A percentile compares a stretch with the other conserved stretches of the same genome.
Evolutionary conservation across 2,888 invertebrate species (phyloP).

Genomic region (Julus scanicus): DNA sequence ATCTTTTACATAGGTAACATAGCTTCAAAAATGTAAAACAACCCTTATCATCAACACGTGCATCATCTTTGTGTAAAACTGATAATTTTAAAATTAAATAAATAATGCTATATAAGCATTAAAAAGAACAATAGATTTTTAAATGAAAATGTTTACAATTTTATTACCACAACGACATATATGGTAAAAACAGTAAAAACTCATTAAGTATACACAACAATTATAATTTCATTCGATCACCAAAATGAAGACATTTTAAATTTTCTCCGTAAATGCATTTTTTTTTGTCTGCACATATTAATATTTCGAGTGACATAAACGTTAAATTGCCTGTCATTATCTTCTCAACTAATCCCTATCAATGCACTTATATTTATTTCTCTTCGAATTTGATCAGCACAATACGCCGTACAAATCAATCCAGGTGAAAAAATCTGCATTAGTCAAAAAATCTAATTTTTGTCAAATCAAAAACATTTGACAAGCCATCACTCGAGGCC

Average conservation of each 20-base stretch:
- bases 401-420: background rate
- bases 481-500: background rate
- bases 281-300: too few relatives aligned
- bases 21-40: slow-evolving; percentile 13
- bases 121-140: too few relatives aligned
- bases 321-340: too few relatives aligned
- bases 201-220: too few relatives aligned
- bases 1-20: background rate
- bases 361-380: background rate
- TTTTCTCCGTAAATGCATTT: too few relatives aligned
- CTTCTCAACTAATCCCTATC: background rate
- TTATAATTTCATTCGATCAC: too few relatives aligned
- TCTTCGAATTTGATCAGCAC: too few relatives aligned
- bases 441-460: background rate
- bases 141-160: background rate
- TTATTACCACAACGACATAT: background rate
- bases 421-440: background rate
- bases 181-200: too few relatives aligned
- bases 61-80: background rate
- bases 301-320: too few relatives aligned
- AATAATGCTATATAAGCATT: too few relatives aligned
- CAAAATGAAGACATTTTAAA: too few relatives aligned
- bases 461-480: background rate
- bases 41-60: background rate
- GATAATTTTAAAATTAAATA: background rate